A percentile compares a stretch with the other conserved stretches of the same genome.
Conservation (phyloP, 2,888 invertebrate genomes). For the Synanthedon myopaeformis region DNA sequence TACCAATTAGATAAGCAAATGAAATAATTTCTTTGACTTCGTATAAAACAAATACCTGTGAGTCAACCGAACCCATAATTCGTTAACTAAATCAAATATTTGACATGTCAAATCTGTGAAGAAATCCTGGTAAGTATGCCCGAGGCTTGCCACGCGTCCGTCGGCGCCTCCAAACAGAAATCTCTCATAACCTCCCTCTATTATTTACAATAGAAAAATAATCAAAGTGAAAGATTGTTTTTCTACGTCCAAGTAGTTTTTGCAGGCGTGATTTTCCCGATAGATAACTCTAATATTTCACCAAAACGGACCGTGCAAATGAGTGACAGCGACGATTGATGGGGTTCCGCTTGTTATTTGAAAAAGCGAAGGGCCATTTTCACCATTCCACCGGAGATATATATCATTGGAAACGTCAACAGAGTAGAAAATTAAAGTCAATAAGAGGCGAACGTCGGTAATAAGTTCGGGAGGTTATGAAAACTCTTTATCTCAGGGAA, state of each 20-base stretch:
- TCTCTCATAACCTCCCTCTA: constrained; percentile 37
- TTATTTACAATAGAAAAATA: constrained; percentile 67
- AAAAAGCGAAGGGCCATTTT: constrained; percentile 64
- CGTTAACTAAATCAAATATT: constrained; percentile 4
- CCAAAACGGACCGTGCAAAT: constrained; percentile 50
- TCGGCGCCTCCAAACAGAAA: constrained; percentile 26
- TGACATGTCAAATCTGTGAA: not conserved
- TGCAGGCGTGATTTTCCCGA: constrained; percentile 50
- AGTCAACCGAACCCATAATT: not conserved
- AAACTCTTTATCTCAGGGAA: constrained; percentile 40
- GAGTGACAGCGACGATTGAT: constrained; percentile 63
- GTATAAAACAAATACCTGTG: too few relatives aligned
- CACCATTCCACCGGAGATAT: constrained; percentile 50
- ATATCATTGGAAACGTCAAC: constrained; percentile 66
- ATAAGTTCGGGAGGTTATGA: constrained; percentile 51
- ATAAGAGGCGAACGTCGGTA: constrained; percentile 47
- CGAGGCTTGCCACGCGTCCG: constrained; percentile 34
- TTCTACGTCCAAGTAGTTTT: constrained; percentile 52
- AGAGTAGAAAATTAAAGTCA: constrained; percentile 68
- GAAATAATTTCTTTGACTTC: too few relatives aligned
- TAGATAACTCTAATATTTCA: constrained; percentile 64
- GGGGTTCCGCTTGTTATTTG: constrained; percentile 61
- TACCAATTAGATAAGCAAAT: too few relatives aligned
- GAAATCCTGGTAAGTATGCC: constrained; percentile 11
- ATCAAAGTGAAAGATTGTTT: constrained; percentile 62